These are phyloP conservation scores for Brachionus sp. DNA, from an alignment of 1,140 invertebrate species.

Conservation along the genomic window DNA sequence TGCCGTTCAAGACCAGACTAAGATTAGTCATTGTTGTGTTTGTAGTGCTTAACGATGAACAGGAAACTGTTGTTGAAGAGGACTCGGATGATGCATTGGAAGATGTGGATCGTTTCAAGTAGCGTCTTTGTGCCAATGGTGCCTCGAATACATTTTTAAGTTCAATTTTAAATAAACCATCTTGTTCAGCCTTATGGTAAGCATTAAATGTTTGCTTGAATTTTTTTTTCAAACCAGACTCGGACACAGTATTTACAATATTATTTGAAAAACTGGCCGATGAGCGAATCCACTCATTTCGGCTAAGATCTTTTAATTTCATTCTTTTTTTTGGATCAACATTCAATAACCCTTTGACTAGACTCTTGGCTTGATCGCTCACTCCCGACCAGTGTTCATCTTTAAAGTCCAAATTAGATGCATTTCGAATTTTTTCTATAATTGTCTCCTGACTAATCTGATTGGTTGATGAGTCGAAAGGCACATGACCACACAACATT, in stretches of 20 bases:
- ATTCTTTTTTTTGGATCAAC: conserved; percentile 73
- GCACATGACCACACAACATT: conserved; percentile 77
- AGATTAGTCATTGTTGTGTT: neutral
- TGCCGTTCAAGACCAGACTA: neutral
- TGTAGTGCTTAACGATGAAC: neutral
- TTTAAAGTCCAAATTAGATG: conserved; percentile 63
- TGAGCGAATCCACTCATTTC: conserved; percentile 67
- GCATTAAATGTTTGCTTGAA: conserved; percentile 67
- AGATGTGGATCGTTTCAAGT: conserved; percentile 60
- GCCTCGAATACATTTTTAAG: conserved; percentile 64
- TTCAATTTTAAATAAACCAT: conserved; percentile 66
- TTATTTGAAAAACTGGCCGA: conserved; percentile 63
- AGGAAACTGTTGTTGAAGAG: neutral
- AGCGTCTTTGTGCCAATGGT: conserved; percentile 69
- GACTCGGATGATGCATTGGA: conserved; percentile 39
- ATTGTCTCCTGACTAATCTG: conserved; percentile 67
- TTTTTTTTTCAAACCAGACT: conserved; percentile 48
- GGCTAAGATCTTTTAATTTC: conserved; percentile 66
- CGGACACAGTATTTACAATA: conserved; percentile 55
- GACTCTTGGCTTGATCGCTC: conserved; percentile 70
- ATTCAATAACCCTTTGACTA: conserved; percentile 72
- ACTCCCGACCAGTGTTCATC: conserved; percentile 70
- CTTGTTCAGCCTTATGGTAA: conserved; percentile 68
- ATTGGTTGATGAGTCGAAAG: conserved; percentile 65
- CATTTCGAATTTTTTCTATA: conserved; percentile 65